These are phyloP conservation scores for Zaprionus lineosus DNA, from an alignment of 2,888 invertebrate genomes.

Conservation along the genomic window DNA sequence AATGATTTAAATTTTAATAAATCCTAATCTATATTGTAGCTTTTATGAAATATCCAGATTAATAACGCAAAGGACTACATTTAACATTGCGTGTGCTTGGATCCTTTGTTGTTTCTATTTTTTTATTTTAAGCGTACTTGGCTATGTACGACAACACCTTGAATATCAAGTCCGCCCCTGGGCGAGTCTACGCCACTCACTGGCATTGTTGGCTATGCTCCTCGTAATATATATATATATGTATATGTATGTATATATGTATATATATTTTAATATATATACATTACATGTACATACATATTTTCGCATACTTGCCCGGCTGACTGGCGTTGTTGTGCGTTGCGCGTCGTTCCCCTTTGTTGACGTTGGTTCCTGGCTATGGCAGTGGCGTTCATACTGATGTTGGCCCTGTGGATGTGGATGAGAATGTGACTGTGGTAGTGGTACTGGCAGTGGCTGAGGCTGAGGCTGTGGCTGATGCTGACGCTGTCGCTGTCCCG, in stretches of 20 bases:
- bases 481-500: constrained; percentile 17
- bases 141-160: constrained; percentile 31
- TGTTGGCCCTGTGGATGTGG: constrained; percentile 18
- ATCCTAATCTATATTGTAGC: too few species aligned
- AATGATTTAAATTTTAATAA: too few species aligned
- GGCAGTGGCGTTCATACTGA: too few species aligned
- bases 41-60: too few species aligned
- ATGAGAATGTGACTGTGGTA: constrained; percentile 21
- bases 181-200: constrained; percentile 52
- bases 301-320: constrained; percentile 64
- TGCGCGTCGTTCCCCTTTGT: constrained; percentile 58
- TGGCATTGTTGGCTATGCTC: constrained; percentile 67
- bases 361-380: constrained; percentile 54
- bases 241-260: background rate
- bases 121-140: constrained; percentile 3
- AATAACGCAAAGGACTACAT: too few species aligned
- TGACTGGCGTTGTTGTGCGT: constrained; percentile 66
- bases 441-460: constrained; percentile 35
- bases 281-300: constrained; percentile 17
- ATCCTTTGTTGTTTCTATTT: background rate
- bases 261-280: background rate
- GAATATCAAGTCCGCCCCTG: constrained; percentile 58
- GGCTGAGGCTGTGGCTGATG: constrained; percentile 14
- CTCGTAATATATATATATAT: constrained; percentile 47
- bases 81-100: background rate